Conservation (phyloP, 1,140 invertebrate genomes). For the Sarcophaga peregrina region DNA sequence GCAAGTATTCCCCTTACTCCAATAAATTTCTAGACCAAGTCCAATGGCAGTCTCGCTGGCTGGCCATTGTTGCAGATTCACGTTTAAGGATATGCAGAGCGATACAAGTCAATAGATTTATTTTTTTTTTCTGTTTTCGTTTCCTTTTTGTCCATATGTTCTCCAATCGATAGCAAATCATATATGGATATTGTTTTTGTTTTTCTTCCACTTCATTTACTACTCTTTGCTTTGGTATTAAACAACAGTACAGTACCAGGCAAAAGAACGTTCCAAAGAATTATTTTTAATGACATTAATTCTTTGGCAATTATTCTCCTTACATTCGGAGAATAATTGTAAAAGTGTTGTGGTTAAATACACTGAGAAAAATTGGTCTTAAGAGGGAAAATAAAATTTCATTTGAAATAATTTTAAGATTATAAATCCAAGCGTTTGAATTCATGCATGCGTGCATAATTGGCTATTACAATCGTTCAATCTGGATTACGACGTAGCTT, state of each 20-base stretch:
- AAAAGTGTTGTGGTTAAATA: neutral
- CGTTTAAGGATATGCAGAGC: neutral
- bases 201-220: neutral
- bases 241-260: no score
- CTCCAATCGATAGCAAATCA: neutral
- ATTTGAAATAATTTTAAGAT: no score
- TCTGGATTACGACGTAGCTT: no score
- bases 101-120: neutral
- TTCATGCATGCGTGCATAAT: no score
- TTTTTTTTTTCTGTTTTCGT: conserved; percentile 4
- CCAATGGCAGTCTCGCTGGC: neutral
- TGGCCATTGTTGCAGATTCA: neutral
- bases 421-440: no score
- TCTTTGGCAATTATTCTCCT: conserved; percentile 5
- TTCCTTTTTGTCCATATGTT: neutral
- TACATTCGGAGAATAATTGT: neutral
- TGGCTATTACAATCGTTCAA: no score
- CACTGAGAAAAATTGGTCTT: conserved; percentile 7
- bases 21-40: neutral
- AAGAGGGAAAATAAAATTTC: no score
- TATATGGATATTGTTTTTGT: neutral
- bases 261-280: neutral
- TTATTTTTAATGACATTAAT: conserved; percentile 16
- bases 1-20: neutral
- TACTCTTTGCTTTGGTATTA: no score